Evolutionary conservation across 2,113 vertebrate genomes (phyloP).

Genomic region (Urocitellus parryii): DNA sequence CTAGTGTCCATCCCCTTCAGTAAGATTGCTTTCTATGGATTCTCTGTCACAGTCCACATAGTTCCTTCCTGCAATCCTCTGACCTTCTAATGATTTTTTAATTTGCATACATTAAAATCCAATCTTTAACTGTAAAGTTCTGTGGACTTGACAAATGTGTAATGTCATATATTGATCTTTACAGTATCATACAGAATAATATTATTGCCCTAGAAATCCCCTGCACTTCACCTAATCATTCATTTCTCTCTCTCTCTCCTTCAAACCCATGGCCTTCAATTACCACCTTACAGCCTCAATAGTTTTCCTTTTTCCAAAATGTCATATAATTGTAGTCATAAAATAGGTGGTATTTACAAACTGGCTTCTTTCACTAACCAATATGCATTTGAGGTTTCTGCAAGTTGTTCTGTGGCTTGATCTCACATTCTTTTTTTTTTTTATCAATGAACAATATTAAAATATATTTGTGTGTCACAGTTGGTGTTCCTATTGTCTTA

Average conservation of each 20-base stretch:
- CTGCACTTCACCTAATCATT: background rate
- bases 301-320: background rate
- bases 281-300: background rate
- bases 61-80: background rate
- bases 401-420: background rate
- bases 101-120: background rate
- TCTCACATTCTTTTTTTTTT: background rate
- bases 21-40: background rate
- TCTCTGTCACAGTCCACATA: background rate
- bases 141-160: background rate
- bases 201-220: background rate
- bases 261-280: accelerated
- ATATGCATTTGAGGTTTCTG: background rate
- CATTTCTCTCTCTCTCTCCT: background rate
- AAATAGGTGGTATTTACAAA: background rate
- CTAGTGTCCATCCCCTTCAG: background rate
- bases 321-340: background rate
- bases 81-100: background rate
- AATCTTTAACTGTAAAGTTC: background rate
- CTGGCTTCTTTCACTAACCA: background rate
- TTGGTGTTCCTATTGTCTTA: background rate
- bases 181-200: background rate
- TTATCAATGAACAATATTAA: background rate
- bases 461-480: background rate
- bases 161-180: background rate